Evolutionary conservation across 2,797 vertebrate species (phyloP), one percentile per base, ranked within the genome.

Genomic region (Chromobotia macracanthus): DNA sequence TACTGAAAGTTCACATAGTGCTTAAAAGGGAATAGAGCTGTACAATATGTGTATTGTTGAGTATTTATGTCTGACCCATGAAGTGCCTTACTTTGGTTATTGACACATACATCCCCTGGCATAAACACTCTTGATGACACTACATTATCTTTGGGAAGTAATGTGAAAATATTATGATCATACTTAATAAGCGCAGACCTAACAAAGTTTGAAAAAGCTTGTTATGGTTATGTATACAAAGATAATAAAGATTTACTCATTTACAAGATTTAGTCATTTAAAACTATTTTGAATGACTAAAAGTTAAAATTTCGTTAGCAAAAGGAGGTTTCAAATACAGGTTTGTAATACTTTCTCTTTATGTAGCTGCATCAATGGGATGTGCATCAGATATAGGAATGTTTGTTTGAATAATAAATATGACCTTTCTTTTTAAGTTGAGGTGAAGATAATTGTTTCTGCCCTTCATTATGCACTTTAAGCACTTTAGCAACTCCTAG

Each of bases 1-100:
- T 55, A 72, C 53, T 74, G 53, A 80, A 79, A 31, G 60, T 75
- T 78, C 64, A 44, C 69, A 21, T 58, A 77, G 69, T 58, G 13
- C 25, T 60, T 73, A 48, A 71, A 55, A 46, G 66, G 53, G 64
- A 56, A 79, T 56, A 55, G 60, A 79, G 58, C 46, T 72, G 68
- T 71, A 55, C 44, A 79, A 64, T 31, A 72, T 65, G 66, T 77
- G 41, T 48, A 50, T 48, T 79, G 31, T 35, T 64, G 35, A 63
- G 15, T 81, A 64, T 73, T 75, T 53, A 75, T 65, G 21, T 5
- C 46, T 75, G 72, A 21, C 5, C 21, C 23, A 56, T 80, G 23
- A 63, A 63, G 19, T 69, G 63, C n/a, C 41, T 15, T 44, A 9
- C 48, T 75, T 69, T 69, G 38, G 63, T 80, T 44, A 50, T 48